Conservation (phyloP, 2,797 vertebrate genomes). For the Sebastes iracundus region DNA sequence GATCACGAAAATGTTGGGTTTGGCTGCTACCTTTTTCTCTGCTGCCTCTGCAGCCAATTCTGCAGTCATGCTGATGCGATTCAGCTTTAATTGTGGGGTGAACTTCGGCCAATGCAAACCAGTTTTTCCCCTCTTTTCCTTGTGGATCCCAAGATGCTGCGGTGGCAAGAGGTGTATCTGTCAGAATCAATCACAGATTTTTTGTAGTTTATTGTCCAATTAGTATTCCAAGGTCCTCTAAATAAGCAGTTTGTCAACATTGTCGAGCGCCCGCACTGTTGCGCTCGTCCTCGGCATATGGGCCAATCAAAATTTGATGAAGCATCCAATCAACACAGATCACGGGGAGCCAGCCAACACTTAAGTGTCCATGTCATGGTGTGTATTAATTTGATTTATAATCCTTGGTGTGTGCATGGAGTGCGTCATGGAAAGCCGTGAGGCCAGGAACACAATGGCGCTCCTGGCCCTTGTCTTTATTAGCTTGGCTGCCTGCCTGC, state of each 20-base stretch:
- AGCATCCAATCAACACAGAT: slow-evolving; percentile 63
- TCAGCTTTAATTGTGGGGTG: slow-evolving; percentile 1
- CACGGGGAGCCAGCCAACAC: slow-evolving; percentile 45
- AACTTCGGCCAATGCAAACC: slow-evolving; percentile 12
- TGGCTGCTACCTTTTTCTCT: not conserved
- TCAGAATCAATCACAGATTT: slow-evolving; percentile 53
- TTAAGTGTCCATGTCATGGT: slow-evolving; percentile 53
- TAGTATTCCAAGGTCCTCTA: slow-evolving; percentile 66
- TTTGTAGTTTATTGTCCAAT: slow-evolving; percentile 59
- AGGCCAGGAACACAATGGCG: slow-evolving; percentile 67
- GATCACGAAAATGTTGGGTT: not conserved
- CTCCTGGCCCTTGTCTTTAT: slow-evolving; percentile 65
- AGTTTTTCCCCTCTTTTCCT: not conserved
- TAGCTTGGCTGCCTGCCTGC: slow-evolving; percentile 54
- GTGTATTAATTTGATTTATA: slow-evolving; percentile 67
- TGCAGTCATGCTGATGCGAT: not conserved
- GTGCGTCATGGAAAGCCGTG: slow-evolving; percentile 60
- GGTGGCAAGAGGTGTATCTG: slow-evolving; percentile 31
- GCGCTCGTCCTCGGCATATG: slow-evolving; percentile 68
- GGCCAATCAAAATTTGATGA: slow-evolving; percentile 69
- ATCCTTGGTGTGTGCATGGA: slow-evolving; percentile 30
- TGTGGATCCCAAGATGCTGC: slow-evolving; percentile 20
- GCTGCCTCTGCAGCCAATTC: not conserved
- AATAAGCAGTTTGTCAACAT: slow-evolving; percentile 70
- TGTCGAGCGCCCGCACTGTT: slow-evolving; percentile 36